phyloP scores from a whole-genome alignment of 2,113 vertebrate genomes.

The Labeo catla region DNA sequence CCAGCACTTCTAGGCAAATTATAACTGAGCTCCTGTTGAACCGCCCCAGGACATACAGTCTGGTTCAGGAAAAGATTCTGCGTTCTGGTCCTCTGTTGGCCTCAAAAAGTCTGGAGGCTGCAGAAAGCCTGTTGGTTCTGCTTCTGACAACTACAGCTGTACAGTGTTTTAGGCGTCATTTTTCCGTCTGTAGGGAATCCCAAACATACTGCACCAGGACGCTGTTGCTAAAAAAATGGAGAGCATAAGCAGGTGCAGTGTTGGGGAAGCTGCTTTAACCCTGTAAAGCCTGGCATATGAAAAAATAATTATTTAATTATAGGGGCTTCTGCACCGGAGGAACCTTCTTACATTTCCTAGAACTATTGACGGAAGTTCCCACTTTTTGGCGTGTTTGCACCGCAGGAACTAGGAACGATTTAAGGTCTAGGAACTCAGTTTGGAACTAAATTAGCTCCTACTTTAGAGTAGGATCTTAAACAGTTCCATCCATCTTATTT shows the following conservation, averaged over 20 bases:
- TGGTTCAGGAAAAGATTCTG: conserved; percentile 27
- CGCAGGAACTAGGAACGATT: too few species aligned
- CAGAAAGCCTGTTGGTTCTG: conserved; percentile 58
- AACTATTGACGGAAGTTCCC: too few species aligned
- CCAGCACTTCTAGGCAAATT: conserved; percentile 9
- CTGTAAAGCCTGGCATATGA: not conserved
- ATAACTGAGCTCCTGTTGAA: conserved; percentile 13
- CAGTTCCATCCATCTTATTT: too few species aligned
- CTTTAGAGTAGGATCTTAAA: too few species aligned
- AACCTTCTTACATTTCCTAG: too few species aligned
- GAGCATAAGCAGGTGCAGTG: not conserved
- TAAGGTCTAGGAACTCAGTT: too few species aligned
- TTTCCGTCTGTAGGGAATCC: conserved; percentile 65
- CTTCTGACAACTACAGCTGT: conserved; percentile 56
- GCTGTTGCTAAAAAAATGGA: conserved; percentile 57
- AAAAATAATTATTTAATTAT: too few species aligned
- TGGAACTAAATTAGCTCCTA: too few species aligned
- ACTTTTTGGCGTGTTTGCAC: too few species aligned
- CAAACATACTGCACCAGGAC: conserved; percentile 61
- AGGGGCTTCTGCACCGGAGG: too few species aligned
- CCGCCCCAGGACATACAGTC: conserved; percentile 17
- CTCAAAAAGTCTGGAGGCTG: conserved; percentile 56
- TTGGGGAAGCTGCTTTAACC: not conserved
- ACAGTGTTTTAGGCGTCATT: conserved; percentile 61
- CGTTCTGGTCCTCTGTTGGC: conserved; percentile 52